Base-by-base conservation (phyloP, 2,888 invertebrate species). In the Caenorhabditis japonica region DNA sequence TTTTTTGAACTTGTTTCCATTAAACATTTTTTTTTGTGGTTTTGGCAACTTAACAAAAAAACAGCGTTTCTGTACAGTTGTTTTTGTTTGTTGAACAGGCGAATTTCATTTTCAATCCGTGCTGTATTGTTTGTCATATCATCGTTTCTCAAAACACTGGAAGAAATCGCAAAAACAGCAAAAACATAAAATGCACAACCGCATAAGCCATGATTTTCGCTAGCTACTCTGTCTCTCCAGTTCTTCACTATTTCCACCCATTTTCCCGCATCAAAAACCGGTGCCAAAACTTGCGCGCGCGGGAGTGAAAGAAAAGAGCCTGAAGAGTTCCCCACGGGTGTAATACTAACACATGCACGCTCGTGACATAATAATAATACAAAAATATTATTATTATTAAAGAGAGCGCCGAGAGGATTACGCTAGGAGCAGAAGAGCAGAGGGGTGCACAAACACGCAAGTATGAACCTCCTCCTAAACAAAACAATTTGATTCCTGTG, bases 341-440 rank as follows among this genome's bases (percentile, higher is more conserved):
- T 62, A 69, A 74, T 68, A 73, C 73, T 44, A 73, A 73, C 66
- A 70, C 44, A 43, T 30, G 21, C 8, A 17, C 34, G 46, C 15
- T 74, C 74, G 68, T 69, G 68, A 74, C 68, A 61, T 58, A 62
- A 71, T 53, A 71, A 71, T 71, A 61, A 73, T 64, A 71, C 44
- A 71, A 73, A 66, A 66, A 60, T 72, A 64, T 53, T 64, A 52
- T 62, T 58, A 53, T 51, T 55, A 39, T 61, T 49, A 27, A 49
- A 44, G 51, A 51, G 49, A 51, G n/a, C 8, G 13, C n/a, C 21
- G 33, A 49, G 21, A 27, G 46, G 5, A 34, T 39, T 33, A 27
- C 36, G 47, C 46, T 41, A 19, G 52, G 60, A 55, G 60, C 62
- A 62, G 62, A 71, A 62, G 58, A 64, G 62, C 61, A 47, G 33